Percentiles rank a stretch among this genome's conserved stretches.
phyloP scores from a whole-genome alignment of 2,888 invertebrate genomes.

The Oscheius sp. region DNA sequence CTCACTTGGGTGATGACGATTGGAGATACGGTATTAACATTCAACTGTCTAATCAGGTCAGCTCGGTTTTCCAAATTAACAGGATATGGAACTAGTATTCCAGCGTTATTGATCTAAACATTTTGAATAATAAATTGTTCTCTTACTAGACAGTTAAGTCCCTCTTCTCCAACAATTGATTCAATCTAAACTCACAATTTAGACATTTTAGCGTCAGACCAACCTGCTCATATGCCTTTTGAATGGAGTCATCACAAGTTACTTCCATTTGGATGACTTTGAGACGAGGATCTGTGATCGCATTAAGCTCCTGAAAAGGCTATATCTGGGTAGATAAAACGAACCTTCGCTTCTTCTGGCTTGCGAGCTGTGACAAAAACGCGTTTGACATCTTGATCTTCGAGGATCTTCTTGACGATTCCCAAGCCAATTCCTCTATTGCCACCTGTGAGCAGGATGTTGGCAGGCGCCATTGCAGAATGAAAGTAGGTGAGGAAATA shows the following conservation, averaged over 20 bases:
- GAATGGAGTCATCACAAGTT: constrained; percentile 33
- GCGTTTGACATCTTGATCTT: constrained; percentile 25
- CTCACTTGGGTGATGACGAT: constrained; percentile 37
- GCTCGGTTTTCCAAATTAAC: constrained; percentile 70
- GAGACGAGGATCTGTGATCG: constrained; percentile 24
- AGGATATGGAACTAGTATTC: constrained; percentile 14
- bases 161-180: constrained; percentile 40
- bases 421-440: constrained; percentile 30
- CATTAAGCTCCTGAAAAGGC: constrained; percentile 35
- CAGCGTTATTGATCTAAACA: constrained; percentile 34
- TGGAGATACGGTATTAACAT: constrained; percentile 77
- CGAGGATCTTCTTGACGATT: constrained; percentile 19
- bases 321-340: too few species aligned
- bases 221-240: constrained; percentile 19
- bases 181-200: constrained; percentile 9
- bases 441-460: constrained; percentile 27
- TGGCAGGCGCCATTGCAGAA: constrained; percentile 5
- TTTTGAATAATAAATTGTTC: too few species aligned
- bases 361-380: constrained; percentile 23
- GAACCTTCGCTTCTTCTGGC: constrained; percentile 22
- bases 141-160: constrained; percentile 36
- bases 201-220: not conserved
- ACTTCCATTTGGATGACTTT: constrained; percentile 40
- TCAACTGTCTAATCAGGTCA: constrained; percentile 78
- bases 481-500: not conserved